A percentile compares a stretch with the other conserved stretches of the same genome.
Conservation (phyloP, 2,797 vertebrate species). For the Acestrorhynchus altus region DNA sequence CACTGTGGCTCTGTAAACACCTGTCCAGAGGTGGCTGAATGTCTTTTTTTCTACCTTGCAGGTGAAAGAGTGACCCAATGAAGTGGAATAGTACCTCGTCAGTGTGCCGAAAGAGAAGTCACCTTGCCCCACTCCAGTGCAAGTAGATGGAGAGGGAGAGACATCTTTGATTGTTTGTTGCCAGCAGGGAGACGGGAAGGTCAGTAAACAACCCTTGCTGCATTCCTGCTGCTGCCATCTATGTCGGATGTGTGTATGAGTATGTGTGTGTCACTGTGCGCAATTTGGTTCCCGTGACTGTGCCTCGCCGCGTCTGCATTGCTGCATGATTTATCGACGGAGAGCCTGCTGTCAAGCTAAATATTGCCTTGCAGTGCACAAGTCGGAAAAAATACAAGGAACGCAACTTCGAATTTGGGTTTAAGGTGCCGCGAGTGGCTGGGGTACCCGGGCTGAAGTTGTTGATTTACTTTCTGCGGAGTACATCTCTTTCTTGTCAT, state of each 20-base stretch:
- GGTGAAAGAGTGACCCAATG: conserved; percentile 74
- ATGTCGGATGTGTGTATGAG: not conserved
- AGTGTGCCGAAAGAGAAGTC: conserved; percentile 62
- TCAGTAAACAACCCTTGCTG: conserved; percentile 64
- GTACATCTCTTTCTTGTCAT: conserved; percentile 19
- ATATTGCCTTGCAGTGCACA: conserved; percentile 5
- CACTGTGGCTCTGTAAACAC: conserved; percentile 2
- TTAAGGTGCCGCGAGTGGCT: conserved; percentile 5
- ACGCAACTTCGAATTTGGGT: conserved; percentile 9
- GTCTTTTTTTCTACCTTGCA: conserved; percentile 61
- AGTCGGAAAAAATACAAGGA: conserved; percentile 13
- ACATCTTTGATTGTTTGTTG: conserved; percentile 69
- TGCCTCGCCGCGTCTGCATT: conserved; percentile 18
- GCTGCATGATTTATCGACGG: conserved; percentile 37
- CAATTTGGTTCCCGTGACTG: conserved; percentile 24
- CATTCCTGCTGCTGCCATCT: conserved; percentile 50
- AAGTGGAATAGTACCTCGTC: conserved; percentile 69
- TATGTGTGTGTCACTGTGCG: conserved; percentile 18
- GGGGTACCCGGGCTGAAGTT: not conserved
- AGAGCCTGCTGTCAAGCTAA: conserved; percentile 38
- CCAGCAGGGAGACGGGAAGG: conserved; percentile 74
- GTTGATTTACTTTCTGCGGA: not conserved
- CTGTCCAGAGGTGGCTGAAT: conserved; percentile 32
- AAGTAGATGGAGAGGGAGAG: conserved; percentile 66
- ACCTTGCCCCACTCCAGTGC: conserved; percentile 64